Evolutionary conservation across 2,113 vertebrate genomes (phyloP).

Genomic region (Nycticryphes semicollaris): DNA sequence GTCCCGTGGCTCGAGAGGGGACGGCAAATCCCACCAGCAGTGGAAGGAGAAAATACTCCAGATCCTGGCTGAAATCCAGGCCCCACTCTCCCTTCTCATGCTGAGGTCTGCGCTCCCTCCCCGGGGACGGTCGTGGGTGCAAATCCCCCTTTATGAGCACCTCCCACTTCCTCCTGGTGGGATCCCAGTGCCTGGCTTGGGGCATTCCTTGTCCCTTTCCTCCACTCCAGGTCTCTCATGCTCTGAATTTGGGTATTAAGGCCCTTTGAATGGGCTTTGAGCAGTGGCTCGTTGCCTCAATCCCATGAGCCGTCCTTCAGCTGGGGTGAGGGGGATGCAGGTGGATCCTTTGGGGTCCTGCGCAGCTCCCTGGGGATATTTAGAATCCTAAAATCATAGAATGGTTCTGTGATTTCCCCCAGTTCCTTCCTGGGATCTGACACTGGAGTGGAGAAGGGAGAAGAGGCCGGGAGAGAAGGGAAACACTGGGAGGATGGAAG

Average conservation of each 20-base stretch:
- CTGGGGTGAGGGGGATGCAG: background rate
- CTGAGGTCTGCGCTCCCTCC: constrained; percentile 60
- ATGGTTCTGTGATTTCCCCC: background rate
- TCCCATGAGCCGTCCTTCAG: accelerated
- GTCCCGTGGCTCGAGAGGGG: accelerated
- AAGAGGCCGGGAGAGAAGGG: background rate
- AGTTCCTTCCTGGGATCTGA: background rate
- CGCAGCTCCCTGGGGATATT: background rate
- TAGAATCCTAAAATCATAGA: no score
- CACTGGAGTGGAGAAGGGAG: background rate
- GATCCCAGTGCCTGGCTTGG: background rate
- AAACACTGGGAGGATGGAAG: background rate
- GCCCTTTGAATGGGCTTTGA: background rate
- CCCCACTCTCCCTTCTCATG: constrained; percentile 24
- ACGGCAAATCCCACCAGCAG: accelerated
- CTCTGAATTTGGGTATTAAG: background rate
- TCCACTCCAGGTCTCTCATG: accelerated
- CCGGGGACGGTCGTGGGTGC: background rate
- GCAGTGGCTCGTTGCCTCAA: accelerated
- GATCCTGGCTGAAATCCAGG: constrained; percentile 69
- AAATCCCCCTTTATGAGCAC: accelerated
- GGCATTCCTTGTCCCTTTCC: background rate
- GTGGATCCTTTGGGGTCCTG: background rate
- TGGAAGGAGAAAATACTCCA: constrained; percentile 27
- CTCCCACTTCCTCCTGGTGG: background rate